Conservation (phyloP, 2,113 vertebrate species). For the Clupea harengus region DNA sequence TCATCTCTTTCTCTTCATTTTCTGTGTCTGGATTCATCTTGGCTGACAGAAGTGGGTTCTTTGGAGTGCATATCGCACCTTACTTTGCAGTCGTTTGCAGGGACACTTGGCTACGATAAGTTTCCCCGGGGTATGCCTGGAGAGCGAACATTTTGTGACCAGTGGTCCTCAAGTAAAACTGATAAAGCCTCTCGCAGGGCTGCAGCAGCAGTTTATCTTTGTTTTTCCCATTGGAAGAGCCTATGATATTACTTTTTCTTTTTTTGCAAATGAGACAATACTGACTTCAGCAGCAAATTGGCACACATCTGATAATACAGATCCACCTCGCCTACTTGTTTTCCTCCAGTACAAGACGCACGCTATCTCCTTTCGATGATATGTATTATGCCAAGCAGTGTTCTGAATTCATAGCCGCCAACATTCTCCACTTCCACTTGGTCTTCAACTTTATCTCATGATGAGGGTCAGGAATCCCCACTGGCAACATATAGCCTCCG, state of each 20-base stretch:
- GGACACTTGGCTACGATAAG: slow-evolving; percentile 69
- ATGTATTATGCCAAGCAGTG: not conserved
- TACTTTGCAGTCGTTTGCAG: slow-evolving; percentile 59
- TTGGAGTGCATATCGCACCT: slow-evolving; percentile 58
- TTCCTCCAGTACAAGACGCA: not conserved
- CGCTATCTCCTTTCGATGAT: not conserved
- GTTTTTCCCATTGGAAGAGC: slow-evolving; percentile 8
- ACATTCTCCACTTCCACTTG: slow-evolving; percentile 13
- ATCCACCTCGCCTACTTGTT: not conserved
- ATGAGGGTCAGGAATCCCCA: not conserved
- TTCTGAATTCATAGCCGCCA: not conserved
- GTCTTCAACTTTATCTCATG: not conserved
- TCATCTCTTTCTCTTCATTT: slow-evolving; percentile 67
- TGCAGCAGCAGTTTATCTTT: slow-evolving; percentile 50
- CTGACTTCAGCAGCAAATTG: slow-evolving; percentile 2
- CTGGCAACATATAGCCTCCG: not conserved
- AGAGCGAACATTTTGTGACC: slow-evolving; percentile 44
- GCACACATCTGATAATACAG: slow-evolving; percentile 27
- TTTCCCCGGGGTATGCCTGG: slow-evolving; percentile 43
- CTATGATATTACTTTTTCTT: slow-evolving; percentile 14
- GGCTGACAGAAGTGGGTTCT: slow-evolving; percentile 66
- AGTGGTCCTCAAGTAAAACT: slow-evolving; percentile 53
- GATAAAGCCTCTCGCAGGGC: slow-evolving; percentile 40
- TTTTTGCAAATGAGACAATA: slow-evolving; percentile 27
- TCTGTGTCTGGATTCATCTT: slow-evolving; percentile 68